Evolutionary conservation across 1,140 invertebrate species (phyloP), one percentile per base, ranked within the genome.

Genomic region (Mesaphorura yosii): DNA sequence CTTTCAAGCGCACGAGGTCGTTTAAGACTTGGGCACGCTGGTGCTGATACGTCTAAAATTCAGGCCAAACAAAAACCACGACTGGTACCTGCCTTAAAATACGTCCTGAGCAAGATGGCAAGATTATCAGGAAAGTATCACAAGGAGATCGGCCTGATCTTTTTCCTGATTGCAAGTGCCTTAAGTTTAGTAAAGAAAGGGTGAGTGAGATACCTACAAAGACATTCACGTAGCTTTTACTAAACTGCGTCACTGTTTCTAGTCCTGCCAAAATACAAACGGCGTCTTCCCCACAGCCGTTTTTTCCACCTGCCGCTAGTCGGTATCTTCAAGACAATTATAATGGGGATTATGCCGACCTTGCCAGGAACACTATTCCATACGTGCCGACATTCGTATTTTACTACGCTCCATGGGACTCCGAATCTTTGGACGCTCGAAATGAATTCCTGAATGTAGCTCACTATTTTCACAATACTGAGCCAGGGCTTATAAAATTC

Each of bases 391-490:
- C 60, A 5, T 59, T 63, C 27, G 37, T 63, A 14, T 63, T 63
- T 23, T 63, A 63, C 48, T 63, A 63, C 29, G 60, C 60, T 42
- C 54, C 53, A 5, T 63, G 60, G 60, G 60, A 63, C 23, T 59
- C 60, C 10, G 60, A 63, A 23, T 55, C 40, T 19, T 47, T 63
- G 10, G 60, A 51, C n/a, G 38, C 55, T 15, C 55, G 51, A 51
- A 5, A 15, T 15, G 61, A 57, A 15, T 59, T 63, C 50, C 34
- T 57, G 4, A 29, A 39, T 25, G 57, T 63, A 12, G 61, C 61
- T 31, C 31, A 57, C 37, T 44, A 59, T 48, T 63, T 59, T 45
- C 52, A 51, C 37, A 22, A 19, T 2, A 47, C 44, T 6, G 12
- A 47, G 3, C 34, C 37, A 10, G 47, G 39, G 7, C 44, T 50